phyloP scores from a whole-genome alignment of 2,888 invertebrate genomes.

The Agrochola macilenta region DNA sequence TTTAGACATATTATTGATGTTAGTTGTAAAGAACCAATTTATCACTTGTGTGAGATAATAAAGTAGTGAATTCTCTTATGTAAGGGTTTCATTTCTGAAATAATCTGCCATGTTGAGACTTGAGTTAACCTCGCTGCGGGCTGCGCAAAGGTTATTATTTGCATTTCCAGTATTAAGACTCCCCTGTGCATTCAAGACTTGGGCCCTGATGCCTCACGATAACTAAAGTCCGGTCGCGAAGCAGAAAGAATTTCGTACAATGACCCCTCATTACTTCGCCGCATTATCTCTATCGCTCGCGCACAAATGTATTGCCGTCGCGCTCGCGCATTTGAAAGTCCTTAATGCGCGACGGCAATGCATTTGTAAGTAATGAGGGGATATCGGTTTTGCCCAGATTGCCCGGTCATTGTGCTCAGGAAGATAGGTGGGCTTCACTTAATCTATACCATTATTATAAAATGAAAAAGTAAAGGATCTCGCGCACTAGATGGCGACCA shows the following conservation, averaged over 20 bases:
- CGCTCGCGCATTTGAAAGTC: no score
- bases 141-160: not conserved
- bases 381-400: not conserved
- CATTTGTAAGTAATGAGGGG: no score
- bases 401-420: not conserved
- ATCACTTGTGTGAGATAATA: slow-evolving; percentile 79
- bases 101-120: not conserved
- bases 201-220: not conserved
- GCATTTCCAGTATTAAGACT: not conserved
- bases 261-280: no score
- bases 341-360: no score
- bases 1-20: slow-evolving; percentile 78
- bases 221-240: not conserved
- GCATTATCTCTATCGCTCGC: no score
- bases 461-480: not conserved
- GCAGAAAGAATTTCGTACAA: no score
- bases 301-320: no score
- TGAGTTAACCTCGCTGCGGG: not conserved
- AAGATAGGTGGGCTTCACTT: not conserved
- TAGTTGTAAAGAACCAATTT: slow-evolving; percentile 77
- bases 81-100: slow-evolving; percentile 49
- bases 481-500: no score
- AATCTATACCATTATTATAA: not conserved
- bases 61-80: slow-evolving; percentile 67
- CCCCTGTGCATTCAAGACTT: not conserved